phyloP scores from a whole-genome alignment of 2,888 invertebrate species.

The Sturmia bella region DNA sequence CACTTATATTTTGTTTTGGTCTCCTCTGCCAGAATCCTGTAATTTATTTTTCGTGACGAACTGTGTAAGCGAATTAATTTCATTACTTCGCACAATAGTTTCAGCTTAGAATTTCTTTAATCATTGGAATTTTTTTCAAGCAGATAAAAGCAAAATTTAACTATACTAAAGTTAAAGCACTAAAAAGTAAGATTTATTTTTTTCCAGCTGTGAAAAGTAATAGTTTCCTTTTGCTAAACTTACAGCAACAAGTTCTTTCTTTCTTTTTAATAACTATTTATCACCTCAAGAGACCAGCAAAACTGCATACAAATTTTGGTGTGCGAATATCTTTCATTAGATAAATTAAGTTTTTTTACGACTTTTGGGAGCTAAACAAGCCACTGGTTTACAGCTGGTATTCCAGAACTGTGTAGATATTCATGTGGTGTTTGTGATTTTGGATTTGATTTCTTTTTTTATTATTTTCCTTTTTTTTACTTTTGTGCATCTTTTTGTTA shows the following conservation, averaged over 20 bases:
- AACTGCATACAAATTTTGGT: constrained; percentile 7
- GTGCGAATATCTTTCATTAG: background rate
- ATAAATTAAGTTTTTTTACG: background rate
- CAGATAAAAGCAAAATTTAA: too few species aligned
- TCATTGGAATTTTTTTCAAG: too few species aligned
- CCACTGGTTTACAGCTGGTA: background rate
- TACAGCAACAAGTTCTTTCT: constrained; percentile 44
- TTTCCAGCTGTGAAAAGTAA: constrained; percentile 50
- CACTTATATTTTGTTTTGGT: too few species aligned
- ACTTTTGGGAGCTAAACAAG: background rate
- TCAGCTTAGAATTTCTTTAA: too few species aligned
- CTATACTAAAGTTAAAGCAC: background rate
- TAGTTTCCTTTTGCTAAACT: background rate
- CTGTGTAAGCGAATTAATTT: too few species aligned
- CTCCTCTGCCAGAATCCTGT: too few species aligned
- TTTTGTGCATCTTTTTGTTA: too few species aligned
- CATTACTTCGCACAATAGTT: too few species aligned
- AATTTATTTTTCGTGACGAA: too few species aligned
- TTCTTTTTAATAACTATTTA: constrained; percentile 1
- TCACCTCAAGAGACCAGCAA: background rate
- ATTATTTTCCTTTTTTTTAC: too few species aligned
- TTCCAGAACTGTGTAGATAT: background rate
- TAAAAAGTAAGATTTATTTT: background rate
- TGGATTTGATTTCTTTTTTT: too few species aligned
- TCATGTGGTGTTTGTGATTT: background rate